These are phyloP conservation scores for Vipera latastei DNA, from an alignment of 2,797 vertebrate genomes.

Conservation along the genomic window DNA sequence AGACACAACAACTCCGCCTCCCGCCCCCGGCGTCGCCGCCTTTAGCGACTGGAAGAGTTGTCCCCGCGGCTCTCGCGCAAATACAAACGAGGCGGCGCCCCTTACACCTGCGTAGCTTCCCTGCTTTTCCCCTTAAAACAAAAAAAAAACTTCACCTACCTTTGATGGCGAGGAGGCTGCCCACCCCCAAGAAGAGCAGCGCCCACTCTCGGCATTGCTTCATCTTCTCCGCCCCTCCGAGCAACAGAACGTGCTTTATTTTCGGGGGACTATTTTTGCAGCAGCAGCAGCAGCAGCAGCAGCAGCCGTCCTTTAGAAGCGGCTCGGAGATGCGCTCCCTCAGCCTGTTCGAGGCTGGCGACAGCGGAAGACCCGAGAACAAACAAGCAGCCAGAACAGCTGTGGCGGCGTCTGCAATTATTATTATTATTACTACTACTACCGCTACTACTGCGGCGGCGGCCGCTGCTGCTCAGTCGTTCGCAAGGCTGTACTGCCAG, in stretches of 20 bases:
- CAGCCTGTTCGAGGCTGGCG: not conserved
- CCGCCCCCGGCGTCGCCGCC: not conserved
- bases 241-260: not conserved
- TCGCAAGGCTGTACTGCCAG: slow-evolving; percentile 59
- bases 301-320: not conserved
- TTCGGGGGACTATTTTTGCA: not conserved
- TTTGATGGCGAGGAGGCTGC: slow-evolving; percentile 78
- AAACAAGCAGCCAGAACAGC: not conserved
- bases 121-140: not conserved
- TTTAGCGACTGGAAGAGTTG: not conserved
- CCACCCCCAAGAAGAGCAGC: slow-evolving; percentile 68
- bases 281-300: not conserved
- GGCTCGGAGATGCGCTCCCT: not conserved
- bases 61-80: not conserved
- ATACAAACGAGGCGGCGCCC: not conserved
- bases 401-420: slow-evolving; percentile 23
- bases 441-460: not conserved
- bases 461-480: slow-evolving; percentile 44
- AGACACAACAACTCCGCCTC: not conserved
- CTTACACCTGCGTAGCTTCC: not conserved
- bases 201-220: slow-evolving; percentile 65
- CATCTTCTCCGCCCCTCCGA: slow-evolving; percentile 69
- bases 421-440: not conserved
- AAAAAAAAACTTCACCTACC: slow-evolving; percentile 72
- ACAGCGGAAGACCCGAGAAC: not conserved